Conservation (phyloP, 2,888 invertebrate species). For the Drosophila bunnanda region DNA sequence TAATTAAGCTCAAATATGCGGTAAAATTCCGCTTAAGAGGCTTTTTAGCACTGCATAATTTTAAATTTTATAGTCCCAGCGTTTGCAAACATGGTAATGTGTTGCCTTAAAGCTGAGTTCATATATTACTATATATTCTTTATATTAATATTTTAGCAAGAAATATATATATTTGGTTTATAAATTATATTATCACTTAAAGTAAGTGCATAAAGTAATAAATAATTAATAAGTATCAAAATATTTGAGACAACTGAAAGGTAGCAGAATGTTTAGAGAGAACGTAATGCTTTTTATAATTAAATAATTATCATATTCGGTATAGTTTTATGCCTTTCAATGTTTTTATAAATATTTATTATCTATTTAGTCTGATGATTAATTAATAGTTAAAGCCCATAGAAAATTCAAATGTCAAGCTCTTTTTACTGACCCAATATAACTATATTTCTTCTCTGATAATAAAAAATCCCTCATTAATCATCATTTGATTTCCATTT, state of each 20-base stretch:
- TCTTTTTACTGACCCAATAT: neutral
- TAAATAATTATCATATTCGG: neutral
- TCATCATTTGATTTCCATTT: conserved; percentile 8
- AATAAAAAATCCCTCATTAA: conserved; percentile 6
- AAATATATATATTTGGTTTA: neutral
- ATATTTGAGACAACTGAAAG: neutral
- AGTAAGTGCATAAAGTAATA: neutral
- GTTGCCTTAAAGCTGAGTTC: conserved; percentile 3
- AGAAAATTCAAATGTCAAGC: neutral
- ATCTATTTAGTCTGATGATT: neutral
- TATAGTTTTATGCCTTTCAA: neutral
- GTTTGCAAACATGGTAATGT: neutral
- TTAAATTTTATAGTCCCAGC: conserved; percentile 4
- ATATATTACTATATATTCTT: neutral
- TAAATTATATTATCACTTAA: neutral
- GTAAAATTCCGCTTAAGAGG: conserved; percentile 22
- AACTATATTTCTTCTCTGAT: neutral
- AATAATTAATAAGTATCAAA: neutral
- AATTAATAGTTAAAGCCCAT: neutral
- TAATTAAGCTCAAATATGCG: conserved; percentile 29
- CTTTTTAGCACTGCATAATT: conserved; percentile 47
- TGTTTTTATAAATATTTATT: neutral
- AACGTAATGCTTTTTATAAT: neutral
- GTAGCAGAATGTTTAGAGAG: neutral
- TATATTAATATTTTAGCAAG: neutral